Conservation (phyloP, 2,797 vertebrate genomes). For the Microctenopoma steveboyesi region DNA sequence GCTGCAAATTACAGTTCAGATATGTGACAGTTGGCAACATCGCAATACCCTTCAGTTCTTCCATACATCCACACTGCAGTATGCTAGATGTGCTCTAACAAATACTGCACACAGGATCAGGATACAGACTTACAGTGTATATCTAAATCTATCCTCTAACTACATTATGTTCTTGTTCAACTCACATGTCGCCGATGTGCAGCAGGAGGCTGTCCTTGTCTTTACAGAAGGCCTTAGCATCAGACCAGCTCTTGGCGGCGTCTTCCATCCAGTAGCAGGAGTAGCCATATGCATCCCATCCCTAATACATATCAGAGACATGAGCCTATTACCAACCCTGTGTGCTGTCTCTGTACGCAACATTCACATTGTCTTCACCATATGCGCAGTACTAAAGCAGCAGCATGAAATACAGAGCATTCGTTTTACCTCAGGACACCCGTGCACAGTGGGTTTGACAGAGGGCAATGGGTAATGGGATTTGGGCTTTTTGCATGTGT, state of each 20-base stretch:
- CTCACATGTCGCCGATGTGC: slow-evolving; percentile 84
- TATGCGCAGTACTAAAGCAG: neutral
- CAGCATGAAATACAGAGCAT: neutral
- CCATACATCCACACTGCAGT: no score
- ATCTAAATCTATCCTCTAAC: neutral
- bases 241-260: slow-evolving; percentile 68
- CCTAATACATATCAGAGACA: slow-evolving; percentile 60
- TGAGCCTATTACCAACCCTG: neutral
- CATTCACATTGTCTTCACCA: neutral
- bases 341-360: neutral
- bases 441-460: slow-evolving; percentile 78
- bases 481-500: slow-evolving; percentile 82
- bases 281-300: slow-evolving; percentile 83
- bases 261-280: slow-evolving; percentile 85
- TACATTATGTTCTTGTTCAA: neutral
- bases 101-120: no score
- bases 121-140: no score
- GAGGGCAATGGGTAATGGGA: slow-evolving; percentile 82
- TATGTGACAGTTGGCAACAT: neutral
- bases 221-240: slow-evolving; percentile 80
- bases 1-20: slow-evolving; percentile 54
- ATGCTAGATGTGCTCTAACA: no score
- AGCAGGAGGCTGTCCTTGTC: slow-evolving; percentile 69
- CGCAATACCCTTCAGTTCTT: no score
- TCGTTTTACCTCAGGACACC: slow-evolving; percentile 78